These are phyloP conservation scores for Sicus ferrugineus DNA, from an alignment of 2,888 invertebrate species.

Conservation along the genomic window DNA sequence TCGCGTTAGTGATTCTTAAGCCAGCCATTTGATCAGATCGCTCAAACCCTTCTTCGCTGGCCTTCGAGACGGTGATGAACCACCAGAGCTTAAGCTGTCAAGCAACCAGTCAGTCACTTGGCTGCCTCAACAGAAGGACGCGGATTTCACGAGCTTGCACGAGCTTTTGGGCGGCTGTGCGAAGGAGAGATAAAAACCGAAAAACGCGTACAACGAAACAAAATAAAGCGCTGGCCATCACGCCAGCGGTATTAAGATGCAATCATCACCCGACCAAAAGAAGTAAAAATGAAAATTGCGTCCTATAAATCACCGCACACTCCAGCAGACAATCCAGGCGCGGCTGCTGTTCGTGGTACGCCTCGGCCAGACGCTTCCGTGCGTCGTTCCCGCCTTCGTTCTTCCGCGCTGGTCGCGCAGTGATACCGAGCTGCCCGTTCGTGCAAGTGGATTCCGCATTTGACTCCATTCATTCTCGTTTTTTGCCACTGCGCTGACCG, in stretches of 20 bases:
- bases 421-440: neutral
- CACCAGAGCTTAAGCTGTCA: neutral
- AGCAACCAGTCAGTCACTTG: too few species aligned
- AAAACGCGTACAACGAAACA: neutral
- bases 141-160: neutral
- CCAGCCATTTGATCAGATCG: too few species aligned
- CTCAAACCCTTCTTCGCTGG: too few species aligned
- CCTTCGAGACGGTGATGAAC: too few species aligned
- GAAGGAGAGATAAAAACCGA: neutral
- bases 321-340: neutral
- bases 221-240: slow-evolving; percentile 26
- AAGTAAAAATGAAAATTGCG: too few species aligned
- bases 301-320: slow-evolving; percentile 24
- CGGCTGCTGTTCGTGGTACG: neutral
- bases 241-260: slow-evolving; percentile 26
- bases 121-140: too few species aligned
- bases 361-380: neutral
- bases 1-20: too few species aligned
- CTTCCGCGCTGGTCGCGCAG: neutral
- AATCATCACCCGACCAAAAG: slow-evolving; percentile 28
- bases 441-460: neutral
- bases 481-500: neutral
- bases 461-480: slow-evolving; percentile 3
- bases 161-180: neutral
- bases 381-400: neutral